Evolutionary conservation across 2,113 vertebrate species (phyloP), one percentile per base, ranked within the genome.

Genomic region (Scomber japonicus): DNA sequence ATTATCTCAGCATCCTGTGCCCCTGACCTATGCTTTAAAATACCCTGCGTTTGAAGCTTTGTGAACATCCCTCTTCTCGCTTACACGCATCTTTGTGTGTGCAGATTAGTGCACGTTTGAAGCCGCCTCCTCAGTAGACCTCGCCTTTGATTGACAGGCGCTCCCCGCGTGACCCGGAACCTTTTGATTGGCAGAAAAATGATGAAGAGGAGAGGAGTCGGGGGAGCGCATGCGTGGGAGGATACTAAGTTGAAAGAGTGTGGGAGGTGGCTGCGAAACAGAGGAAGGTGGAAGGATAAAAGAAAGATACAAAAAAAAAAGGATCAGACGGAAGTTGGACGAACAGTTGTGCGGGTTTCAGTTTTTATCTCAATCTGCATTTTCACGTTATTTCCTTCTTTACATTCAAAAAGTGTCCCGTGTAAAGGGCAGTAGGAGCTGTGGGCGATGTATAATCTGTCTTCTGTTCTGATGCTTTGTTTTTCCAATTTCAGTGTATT

Each of bases 101-200:
- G 57, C 1, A 2, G 50, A 2, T 44, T 40, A 15, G 3, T 15
- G 53, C n/a, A 48, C 10, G 12, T 80, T 80, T 82, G 72, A 78
- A 69, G 75, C 63, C 11, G 12, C 40, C 63, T 68, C 46, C 61
- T 59, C 73, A 48, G 54, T 27, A 51, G 54, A 65, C 77, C 57
- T 51, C 6, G 45, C 51, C 64, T 82, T 55, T 83, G 79, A 89
- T 71, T 85, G 80, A 62, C 85, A 73, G 60, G 14, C 4, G 48
- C 66, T 75, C 66, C 48, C 51, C 45, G 27, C 70, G 0, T 83
- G 80, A 81, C 82, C 80, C n/a, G 4, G 50, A 56, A 57, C 56
- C 49, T 68, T 68, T 69, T 84, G 72, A 84, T 75, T 67, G 79
- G 72, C 83, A 82, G 75, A 19, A 57, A 63, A 40, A 61, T 63